phyloP scores from a whole-genome alignment of 1,140 invertebrate species.

The Radopholus similis region DNA sequence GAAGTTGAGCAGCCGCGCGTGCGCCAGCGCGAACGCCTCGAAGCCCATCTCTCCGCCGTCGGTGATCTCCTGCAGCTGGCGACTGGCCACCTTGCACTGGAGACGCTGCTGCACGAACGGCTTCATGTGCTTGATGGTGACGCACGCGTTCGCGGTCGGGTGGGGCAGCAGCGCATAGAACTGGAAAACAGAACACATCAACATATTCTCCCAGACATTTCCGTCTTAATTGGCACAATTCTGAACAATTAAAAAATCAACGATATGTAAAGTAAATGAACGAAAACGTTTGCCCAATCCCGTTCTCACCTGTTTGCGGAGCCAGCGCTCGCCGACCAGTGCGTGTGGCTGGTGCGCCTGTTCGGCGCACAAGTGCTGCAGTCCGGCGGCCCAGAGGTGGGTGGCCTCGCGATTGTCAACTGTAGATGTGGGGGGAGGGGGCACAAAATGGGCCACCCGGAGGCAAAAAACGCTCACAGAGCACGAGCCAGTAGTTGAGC shows the following conservation, averaged over 20 bases:
- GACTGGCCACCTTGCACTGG: slow-evolving; percentile 55
- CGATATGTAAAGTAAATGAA: too few species aligned
- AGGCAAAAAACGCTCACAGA: slow-evolving; percentile 45
- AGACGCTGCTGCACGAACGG: slow-evolving; percentile 57
- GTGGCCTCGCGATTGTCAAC: slow-evolving; percentile 33
- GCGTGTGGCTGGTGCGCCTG: slow-evolving; percentile 39
- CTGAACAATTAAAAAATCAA: too few species aligned
- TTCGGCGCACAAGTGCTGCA: slow-evolving; percentile 53
- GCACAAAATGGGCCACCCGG: slow-evolving; percentile 16
- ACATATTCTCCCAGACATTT: background rate
- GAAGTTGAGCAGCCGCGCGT: slow-evolving; percentile 45
- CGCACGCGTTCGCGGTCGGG: slow-evolving; percentile 32
- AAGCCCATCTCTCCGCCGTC: slow-evolving; percentile 52
- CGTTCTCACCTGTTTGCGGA: slow-evolving; percentile 48
- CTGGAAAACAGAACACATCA: too few species aligned
- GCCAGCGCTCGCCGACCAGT: slow-evolving; percentile 49
- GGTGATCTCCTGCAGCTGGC: slow-evolving; percentile 53
- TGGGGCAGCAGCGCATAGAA: slow-evolving; percentile 8
- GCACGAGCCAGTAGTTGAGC: slow-evolving; percentile 51
- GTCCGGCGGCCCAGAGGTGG: slow-evolving; percentile 46
- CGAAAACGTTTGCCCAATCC: too few species aligned
- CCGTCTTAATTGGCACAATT: background rate
- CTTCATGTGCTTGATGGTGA: slow-evolving; percentile 57
- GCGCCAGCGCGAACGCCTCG: slow-evolving; percentile 39
- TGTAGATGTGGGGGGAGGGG: slow-evolving; percentile 3